Percentiles rank a stretch among this genome's conserved stretches.
These are phyloP conservation scores for Meloidogyne chitwoodi DNA, from an alignment of 1,140 invertebrate species.

Conservation along the genomic window DNA sequence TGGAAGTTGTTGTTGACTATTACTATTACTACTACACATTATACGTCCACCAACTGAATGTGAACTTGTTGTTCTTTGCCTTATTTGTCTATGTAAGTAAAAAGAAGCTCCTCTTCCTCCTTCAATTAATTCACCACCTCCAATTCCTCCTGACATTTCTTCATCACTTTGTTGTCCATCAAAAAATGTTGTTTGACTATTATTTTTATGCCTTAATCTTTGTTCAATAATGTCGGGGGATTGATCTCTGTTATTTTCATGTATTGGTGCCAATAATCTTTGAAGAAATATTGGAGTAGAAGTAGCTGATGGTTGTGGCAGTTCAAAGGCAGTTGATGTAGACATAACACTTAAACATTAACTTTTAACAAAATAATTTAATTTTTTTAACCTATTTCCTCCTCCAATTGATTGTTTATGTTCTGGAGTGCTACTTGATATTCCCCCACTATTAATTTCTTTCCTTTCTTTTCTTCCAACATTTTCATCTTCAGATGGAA, in stretches of 20 bases:
- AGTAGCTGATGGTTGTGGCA: not conserved
- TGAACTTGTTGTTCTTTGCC: not conserved
- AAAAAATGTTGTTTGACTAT: not conserved
- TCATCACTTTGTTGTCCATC: constrained; percentile 2
- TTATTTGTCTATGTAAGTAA: not conserved
- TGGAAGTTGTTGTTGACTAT: not conserved
- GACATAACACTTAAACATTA: not conserved
- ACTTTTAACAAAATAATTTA: not conserved
- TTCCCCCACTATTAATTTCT: no score
- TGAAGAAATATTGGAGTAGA: constrained; percentile 19
- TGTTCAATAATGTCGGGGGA: constrained; percentile 10
- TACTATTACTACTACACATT: not conserved
- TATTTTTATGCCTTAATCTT: not conserved
- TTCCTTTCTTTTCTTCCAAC: no score
- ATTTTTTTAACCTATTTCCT: not conserved
- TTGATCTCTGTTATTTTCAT: constrained; percentile 19
- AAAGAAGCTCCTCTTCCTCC: not conserved
- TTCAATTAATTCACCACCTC: not conserved
- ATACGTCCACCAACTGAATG: constrained; percentile 1
- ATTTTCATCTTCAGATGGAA: not conserved
- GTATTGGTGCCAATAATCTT: constrained; percentile 25
- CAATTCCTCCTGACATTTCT: not conserved
- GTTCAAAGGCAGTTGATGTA: not conserved
- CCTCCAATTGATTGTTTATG: not conserved
- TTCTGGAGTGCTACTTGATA: not conserved